Evolutionary conservation across 30 jellyfish, hydroid and myxozoan species (phyloP), one percentile per base, ranked within the genome.

Genomic region (Chrysaora quinquecirrha): DNA sequence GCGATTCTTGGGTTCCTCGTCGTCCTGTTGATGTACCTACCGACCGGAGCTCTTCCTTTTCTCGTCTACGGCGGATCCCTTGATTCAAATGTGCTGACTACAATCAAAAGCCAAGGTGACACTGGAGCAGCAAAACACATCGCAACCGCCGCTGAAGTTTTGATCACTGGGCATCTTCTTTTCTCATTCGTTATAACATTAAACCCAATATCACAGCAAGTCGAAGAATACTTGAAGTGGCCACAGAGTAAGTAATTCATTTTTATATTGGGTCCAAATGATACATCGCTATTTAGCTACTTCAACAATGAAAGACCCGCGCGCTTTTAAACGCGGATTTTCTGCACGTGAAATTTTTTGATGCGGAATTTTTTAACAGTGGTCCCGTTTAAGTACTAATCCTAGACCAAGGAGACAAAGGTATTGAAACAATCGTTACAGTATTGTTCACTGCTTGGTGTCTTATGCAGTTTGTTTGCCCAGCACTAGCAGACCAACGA

Each of bases 121-220:
- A 69, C 63, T 61, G 97, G 97, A 9, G 38, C 90, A 11, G 75
- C 54, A 1, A 56, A 52, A 49, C 56, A 74, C 24, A 19, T 71
- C 21, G 87, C 85, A 22, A 80, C 85, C 30, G 90, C 87, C 1
- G 96, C 97, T 28, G 92, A 87, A 78, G 91, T 63, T 14, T 75
- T 94, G 29, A 87, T 88, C 47, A 88, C 99, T 14, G 65, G 76
- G 30, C 99, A 94, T 66, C 91, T 94, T 47, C 46, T 94, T 61
- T 94, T 94, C 66, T 74, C 99, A 10, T 78, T 86, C 33, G 92
- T 88, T 22, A 88, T 94, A 43, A 64, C 93, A 30, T 22, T 77
- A 19, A 94, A 94, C 70, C 99, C 99, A 0, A 80, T 94, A 33
- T 83, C 93, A 0, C 99, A 83, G 75, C 99, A 94, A 61, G 64